Evolutionary conservation across 2,797 vertebrate genomes (phyloP), one percentile per base, ranked within the genome.

Genomic region (Petrocephalus sullivani): DNA sequence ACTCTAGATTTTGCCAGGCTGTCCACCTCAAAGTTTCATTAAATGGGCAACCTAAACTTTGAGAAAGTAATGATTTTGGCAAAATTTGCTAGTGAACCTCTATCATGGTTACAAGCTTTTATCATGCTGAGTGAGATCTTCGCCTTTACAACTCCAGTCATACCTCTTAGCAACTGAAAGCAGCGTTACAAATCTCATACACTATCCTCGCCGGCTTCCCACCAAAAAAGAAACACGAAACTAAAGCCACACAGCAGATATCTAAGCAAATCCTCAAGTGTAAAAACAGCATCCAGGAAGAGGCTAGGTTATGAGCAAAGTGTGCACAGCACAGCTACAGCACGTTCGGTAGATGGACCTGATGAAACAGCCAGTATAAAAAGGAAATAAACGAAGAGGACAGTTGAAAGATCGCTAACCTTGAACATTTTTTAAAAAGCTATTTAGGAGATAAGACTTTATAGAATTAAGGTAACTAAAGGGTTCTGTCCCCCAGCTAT

Each of bases 301-400:
- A 41, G 53, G 7, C 1, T 28, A 3, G 2, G 23, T n/a, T 41
- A 58, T 2, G 4, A 5, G 19, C 56, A n/a, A 60, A 57, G 21
- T 37, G 53, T 4, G 21, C 16, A 19, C 2, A n/a, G 89, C 87
- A 89, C 54, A 89, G 60, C 90, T 85, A 41, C 51, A 37, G 84
- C 89, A 16, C 28, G 85, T 9, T 12, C 64, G 91, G 92, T 88
- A 89, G 91, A 91, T 89, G 88, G 14, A 60, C 71, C 58, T 86
- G 53, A 85, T 67, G 88, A 87, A 92, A 94, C 93, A 91, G 84
- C 94, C 93, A 91, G 92, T 90, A 41, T 8, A 84, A 75, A 88
- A 87, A 64, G 78, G 85, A 92, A 90, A 90, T 88, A 90, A 91
- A 90, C 88, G 33, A 23, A 54, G 67, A 56, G 10, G 60, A 90